A percentile compares a stretch with the other conserved stretches of the same genome.
Conservation (phyloP, 2,113 vertebrate species). For the Paracanthobrama guichenoti region DNA sequence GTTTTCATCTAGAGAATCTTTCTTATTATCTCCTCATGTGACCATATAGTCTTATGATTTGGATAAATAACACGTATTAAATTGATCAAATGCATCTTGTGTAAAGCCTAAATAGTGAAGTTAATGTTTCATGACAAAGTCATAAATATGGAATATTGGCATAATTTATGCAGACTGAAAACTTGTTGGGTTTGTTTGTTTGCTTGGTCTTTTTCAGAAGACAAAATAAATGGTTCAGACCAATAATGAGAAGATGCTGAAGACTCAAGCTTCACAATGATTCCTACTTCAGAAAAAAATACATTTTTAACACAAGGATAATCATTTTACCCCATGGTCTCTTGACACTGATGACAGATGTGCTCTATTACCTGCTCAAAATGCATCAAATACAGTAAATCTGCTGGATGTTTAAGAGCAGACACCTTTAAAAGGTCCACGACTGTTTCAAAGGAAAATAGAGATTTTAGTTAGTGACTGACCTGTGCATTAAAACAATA, state of each 20-base stretch:
- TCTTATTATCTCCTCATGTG: neutral
- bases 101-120: neutral
- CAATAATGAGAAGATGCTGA: neutral
- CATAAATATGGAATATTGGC: neutral
- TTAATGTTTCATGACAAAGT: neutral
- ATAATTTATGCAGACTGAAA: neutral
- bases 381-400: slow-evolving; percentile 19
- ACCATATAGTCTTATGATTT: neutral
- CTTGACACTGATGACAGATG: slow-evolving; percentile 22
- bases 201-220: neutral
- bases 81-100: neutral
- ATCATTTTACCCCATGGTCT: slow-evolving; percentile 5
- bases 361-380: slow-evolving; percentile 31
- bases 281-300: neutral
- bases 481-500: neutral
- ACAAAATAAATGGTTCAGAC: neutral
- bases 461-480: neutral
- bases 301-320: slow-evolving; percentile 7
- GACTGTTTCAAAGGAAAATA: neutral
- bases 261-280: neutral
- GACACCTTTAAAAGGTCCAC: neutral
- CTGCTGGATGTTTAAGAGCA: slow-evolving; percentile 19
- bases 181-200: neutral
- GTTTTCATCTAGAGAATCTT: neutral
- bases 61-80: neutral